Conservation (phyloP, 2,113 vertebrate species). For the Scomber colias region DNA sequence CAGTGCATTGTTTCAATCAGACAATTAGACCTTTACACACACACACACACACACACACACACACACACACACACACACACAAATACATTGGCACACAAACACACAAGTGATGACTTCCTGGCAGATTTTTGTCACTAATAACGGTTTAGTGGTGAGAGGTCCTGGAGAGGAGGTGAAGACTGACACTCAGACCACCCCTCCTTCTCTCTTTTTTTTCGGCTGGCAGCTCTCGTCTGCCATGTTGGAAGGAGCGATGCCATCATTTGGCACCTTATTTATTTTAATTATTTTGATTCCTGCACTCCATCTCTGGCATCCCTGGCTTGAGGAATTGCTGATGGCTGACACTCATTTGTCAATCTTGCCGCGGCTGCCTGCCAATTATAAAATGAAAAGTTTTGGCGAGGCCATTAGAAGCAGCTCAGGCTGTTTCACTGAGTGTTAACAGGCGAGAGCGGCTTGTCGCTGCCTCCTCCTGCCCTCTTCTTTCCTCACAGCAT, state of each 20-base stretch:
- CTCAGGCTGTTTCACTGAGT: conserved; percentile 71
- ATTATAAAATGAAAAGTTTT: conserved; percentile 84
- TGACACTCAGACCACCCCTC: conserved; percentile 61
- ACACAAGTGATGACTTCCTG: conserved; percentile 27
- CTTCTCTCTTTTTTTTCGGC: conserved; percentile 25
- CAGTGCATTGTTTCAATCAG: conserved; percentile 44
- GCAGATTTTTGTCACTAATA: conserved; percentile 76
- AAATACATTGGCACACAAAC: neutral
- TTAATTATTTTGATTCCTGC: conserved; percentile 85
- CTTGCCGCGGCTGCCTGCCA: conserved; percentile 79
- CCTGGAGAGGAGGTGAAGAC: conserved; percentile 66
- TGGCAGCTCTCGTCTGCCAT: conserved; percentile 68
- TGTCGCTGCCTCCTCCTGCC: conserved; percentile 38
- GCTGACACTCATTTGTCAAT: conserved; percentile 86
- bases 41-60: conserved; percentile 34
- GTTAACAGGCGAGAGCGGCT: conserved; percentile 72
- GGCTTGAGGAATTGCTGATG: conserved; percentile 77
- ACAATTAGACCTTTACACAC: conserved; percentile 34
- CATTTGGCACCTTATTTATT: conserved; percentile 86
- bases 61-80: conserved; percentile 9
- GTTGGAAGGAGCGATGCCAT: conserved; percentile 72
- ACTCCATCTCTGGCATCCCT: conserved; percentile 73
- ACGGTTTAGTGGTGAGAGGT: conserved; percentile 73
- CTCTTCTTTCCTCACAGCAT: conserved; percentile 25
- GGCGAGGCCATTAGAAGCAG: conserved; percentile 80